Conservation (phyloP, 2,113 vertebrate genomes). For the Scalopus aquaticus region DNA sequence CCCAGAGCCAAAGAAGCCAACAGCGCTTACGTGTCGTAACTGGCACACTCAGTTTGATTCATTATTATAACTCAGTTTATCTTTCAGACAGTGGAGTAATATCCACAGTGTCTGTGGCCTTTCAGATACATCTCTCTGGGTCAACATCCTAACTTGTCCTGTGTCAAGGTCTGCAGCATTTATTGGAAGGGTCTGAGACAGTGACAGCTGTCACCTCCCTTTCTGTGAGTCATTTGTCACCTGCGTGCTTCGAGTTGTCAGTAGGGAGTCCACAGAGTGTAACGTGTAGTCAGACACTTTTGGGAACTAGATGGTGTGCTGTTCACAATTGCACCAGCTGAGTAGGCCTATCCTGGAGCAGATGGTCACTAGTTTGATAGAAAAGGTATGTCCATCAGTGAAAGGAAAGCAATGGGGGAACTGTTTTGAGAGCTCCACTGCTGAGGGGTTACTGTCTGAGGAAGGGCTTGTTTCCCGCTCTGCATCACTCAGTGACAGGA, state of each 20-base stretch:
- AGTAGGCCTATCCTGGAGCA: not conserved
- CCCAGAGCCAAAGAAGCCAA: not conserved
- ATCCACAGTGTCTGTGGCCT: not conserved
- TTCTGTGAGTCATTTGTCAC: not conserved
- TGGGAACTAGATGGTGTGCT: too few relatives aligned
- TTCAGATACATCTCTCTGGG: not conserved
- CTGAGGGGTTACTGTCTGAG: not conserved
- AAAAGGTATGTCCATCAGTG: not conserved
- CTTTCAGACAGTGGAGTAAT: not conserved
- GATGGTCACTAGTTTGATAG: not conserved
- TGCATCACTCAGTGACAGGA: not conserved
- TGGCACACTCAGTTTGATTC: not conserved
- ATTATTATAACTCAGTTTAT: not conserved
- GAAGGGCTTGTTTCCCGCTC: not conserved
- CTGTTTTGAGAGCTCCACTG: not conserved
- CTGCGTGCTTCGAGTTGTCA: not conserved
- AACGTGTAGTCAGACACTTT: not conserved
- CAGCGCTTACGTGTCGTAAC: not conserved
- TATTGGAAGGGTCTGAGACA: not conserved
- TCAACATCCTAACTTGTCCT: not conserved
- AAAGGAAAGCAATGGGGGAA: not conserved
- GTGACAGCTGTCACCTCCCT: not conserved
- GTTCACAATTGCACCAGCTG: not conserved
- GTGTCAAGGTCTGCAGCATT: not conserved
- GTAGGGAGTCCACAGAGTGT: not conserved